Conservation (phyloP, 2,797 vertebrate species). For the Coranthus polyacanthus region DNA sequence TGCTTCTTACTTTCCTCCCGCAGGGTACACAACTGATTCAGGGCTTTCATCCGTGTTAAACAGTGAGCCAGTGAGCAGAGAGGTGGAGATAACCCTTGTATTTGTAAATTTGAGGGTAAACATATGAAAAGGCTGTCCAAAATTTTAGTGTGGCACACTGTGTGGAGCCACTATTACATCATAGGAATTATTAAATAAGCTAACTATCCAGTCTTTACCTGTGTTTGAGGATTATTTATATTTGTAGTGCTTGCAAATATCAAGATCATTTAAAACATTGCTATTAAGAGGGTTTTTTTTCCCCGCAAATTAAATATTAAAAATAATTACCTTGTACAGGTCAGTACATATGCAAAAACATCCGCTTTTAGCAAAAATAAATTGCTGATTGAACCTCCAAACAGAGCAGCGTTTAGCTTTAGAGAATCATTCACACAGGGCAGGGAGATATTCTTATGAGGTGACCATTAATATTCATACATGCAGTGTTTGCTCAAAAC, state of each 20-base stretch:
- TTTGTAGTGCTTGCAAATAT: background rate
- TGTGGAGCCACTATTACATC: background rate
- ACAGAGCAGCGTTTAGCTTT: background rate
- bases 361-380: background rate
- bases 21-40: conserved; percentile 55
- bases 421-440: background rate
- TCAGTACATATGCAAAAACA: background rate
- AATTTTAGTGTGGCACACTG: background rate
- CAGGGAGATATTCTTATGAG: background rate
- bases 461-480: conserved; percentile 37
- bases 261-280: too few species aligned
- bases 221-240: background rate
- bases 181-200: too few species aligned
- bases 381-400: conserved; percentile 12
- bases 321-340: background rate
- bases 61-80: conserved; percentile 60
- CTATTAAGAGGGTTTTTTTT: too few species aligned
- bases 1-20: conserved; percentile 48
- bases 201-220: background rate
- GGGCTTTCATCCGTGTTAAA: conserved; percentile 73
- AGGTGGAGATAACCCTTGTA: conserved; percentile 41
- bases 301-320: background rate
- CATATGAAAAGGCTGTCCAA: background rate
- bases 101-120: conserved; percentile 23
- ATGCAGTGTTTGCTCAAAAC: conserved; percentile 21